Evolutionary conservation across 1,140 invertebrate genomes (phyloP).

Genomic region (Theocolax elegans): DNA sequence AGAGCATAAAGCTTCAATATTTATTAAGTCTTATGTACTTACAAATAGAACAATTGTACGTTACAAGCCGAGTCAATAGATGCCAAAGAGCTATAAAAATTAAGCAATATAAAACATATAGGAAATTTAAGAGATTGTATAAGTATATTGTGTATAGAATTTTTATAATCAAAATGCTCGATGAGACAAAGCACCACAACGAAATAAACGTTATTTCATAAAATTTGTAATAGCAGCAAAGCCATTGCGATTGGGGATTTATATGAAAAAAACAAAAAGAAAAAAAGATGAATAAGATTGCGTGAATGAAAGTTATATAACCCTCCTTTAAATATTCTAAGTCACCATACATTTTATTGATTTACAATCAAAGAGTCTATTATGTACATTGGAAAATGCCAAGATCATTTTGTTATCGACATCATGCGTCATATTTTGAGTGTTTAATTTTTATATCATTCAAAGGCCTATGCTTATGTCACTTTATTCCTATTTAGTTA

Average conservation of each 20-base stretch:
- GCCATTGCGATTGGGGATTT: neutral
- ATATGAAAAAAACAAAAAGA: slow-evolving; percentile 5
- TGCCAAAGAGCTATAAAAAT: slow-evolving; percentile 26
- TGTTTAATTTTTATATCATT: slow-evolving; percentile 35
- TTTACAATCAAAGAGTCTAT: too few species aligned
- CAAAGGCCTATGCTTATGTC: slow-evolving; percentile 20
- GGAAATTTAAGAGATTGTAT: slow-evolving; percentile 14
- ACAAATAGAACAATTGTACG: slow-evolving; percentile 1
- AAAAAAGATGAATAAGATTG: neutral
- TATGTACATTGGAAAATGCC: too few species aligned
- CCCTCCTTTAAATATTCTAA: too few species aligned
- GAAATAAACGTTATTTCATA: slow-evolving; percentile 8
- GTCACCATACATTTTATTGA: too few species aligned
- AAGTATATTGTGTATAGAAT: slow-evolving; percentile 11
- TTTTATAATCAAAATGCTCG: slow-evolving; percentile 24
- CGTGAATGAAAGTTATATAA: slow-evolving; percentile 22
- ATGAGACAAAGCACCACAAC: neutral
- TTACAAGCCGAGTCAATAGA: slow-evolving; percentile 20
- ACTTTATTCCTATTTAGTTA: slow-evolving; percentile 29
- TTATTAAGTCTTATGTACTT: slow-evolving; percentile 1
- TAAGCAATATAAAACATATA: slow-evolving; percentile 9
- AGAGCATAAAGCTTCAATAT: neutral
- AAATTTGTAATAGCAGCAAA: neutral
- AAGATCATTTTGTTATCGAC: slow-evolving; percentile 20
- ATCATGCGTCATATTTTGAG: slow-evolving; percentile 13